phyloP scores from a whole-genome alignment of 2,888 invertebrate species.

The Hofmannophila pseudospretella region DNA sequence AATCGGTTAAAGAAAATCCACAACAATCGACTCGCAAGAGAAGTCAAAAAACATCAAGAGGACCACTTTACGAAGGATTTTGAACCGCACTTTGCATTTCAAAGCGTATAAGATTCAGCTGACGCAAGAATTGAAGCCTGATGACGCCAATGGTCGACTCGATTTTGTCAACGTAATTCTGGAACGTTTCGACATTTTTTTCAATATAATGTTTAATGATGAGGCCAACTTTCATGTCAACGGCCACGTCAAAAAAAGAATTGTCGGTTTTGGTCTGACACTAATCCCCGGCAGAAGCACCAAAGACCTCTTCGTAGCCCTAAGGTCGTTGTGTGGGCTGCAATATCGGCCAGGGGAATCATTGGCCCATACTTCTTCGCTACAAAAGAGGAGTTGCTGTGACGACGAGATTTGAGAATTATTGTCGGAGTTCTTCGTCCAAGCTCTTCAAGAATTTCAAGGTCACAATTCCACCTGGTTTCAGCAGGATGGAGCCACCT shows the following conservation, averaged over 20 bases:
- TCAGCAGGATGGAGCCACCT: no score
- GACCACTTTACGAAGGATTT: slow-evolving; percentile 10
- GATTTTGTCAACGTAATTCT: slow-evolving; percentile 14
- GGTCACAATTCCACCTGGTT: no score
- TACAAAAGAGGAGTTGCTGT: no score
- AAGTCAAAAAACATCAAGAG: slow-evolving; percentile 17
- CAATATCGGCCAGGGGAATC: no score
- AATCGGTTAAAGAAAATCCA: slow-evolving; percentile 22
- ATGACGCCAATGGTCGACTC: slow-evolving; percentile 5
- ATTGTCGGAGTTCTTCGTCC: no score
- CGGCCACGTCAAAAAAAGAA: slow-evolving; percentile 11
- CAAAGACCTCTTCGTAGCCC: no score
- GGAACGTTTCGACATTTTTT: slow-evolving; percentile 12
- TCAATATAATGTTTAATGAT: slow-evolving; percentile 13
- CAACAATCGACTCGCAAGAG: slow-evolving; percentile 17
- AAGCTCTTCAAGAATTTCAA: no score
- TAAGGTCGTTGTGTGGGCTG: no score
- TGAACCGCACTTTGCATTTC: neutral
- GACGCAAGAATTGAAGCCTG: neutral
- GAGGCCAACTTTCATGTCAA: slow-evolving; percentile 17
- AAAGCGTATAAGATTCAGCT: neutral
- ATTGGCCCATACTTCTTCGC: no score
- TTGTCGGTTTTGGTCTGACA: no score
- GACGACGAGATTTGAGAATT: no score
- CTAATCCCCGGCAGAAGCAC: no score